phyloP scores from a whole-genome alignment of 2,888 invertebrate genomes.

The Oxystoma pomonae region DNA sequence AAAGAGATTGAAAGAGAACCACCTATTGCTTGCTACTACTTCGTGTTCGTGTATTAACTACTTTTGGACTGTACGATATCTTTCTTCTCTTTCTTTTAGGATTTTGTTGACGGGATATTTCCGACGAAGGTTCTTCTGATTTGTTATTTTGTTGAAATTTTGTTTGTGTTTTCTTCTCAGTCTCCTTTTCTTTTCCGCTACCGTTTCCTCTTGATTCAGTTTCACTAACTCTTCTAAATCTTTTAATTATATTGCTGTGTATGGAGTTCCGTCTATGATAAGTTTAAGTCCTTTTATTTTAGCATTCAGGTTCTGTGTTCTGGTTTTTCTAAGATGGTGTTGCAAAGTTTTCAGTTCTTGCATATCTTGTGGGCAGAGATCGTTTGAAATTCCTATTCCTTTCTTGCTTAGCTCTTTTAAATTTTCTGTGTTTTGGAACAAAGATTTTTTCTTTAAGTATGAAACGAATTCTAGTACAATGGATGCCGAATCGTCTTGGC shows the following conservation, averaged over 20 bases:
- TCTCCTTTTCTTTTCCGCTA: neutral
- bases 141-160: neutral
- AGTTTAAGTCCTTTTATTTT: constrained; percentile 2
- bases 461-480: neutral
- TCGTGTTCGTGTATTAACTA: neutral
- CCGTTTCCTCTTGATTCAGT: neutral
- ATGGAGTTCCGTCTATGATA: neutral
- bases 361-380: neutral
- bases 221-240: neutral
- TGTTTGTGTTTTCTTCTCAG: neutral
- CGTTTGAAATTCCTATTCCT: neutral
- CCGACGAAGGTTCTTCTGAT: neutral
- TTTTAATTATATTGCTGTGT: neutral
- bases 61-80: neutral
- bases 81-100: neutral
- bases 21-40: neutral
- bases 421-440: neutral
- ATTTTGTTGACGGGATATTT: too few species aligned
- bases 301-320: neutral
- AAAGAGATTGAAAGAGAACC: too few species aligned
- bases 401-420: neutral
- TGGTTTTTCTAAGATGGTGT: neutral
- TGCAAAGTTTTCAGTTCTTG: neutral
- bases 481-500: neutral
- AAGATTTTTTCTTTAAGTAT: neutral